Conservation (phyloP, 2,888 invertebrate species). For the Chromoteleia sp. region DNA sequence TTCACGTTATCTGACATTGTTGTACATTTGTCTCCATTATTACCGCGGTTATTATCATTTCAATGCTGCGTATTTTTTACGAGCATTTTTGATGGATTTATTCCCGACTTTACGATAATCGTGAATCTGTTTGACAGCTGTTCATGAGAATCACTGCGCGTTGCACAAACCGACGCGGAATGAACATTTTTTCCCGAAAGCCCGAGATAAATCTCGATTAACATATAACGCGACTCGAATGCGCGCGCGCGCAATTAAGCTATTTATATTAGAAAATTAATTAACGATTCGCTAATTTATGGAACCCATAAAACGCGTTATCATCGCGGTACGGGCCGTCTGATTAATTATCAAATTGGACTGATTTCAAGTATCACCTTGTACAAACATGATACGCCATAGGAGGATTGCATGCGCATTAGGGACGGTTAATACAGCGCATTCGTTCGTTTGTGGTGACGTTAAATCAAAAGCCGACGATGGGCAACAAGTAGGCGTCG, state of each 20-base stretch:
- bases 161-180: slow-evolving; percentile 2
- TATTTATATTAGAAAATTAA: slow-evolving; percentile 42
- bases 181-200: background rate
- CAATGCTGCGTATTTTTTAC: slow-evolving; percentile 56
- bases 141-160: slow-evolving; percentile 37
- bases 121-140: slow-evolving; percentile 63
- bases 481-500: slow-evolving; percentile 83
- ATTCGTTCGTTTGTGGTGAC: slow-evolving; percentile 81
- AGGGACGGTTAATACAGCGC: slow-evolving; percentile 72
- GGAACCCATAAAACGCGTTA: slow-evolving; percentile 33
- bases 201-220: slow-evolving; percentile 29
- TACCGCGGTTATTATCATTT: slow-evolving; percentile 59
- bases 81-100: slow-evolving; percentile 65
- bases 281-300: slow-evolving; percentile 44
- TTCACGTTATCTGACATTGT: slow-evolving; percentile 59
- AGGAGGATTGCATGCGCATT: slow-evolving; percentile 65
- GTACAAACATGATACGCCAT: slow-evolving; percentile 64
- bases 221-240: slow-evolving; percentile 25
- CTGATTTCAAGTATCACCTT: slow-evolving; percentile 66
- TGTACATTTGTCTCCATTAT: slow-evolving; percentile 59
- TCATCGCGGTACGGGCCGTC: slow-evolving; percentile 40
- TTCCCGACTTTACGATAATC: slow-evolving; percentile 61
- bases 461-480: slow-evolving; percentile 82
- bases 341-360: slow-evolving; percentile 69
- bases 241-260: slow-evolving; percentile 20